Base-by-base conservation (phyloP, 1,140 invertebrate species). In the Procambarus clarkii region DNA sequence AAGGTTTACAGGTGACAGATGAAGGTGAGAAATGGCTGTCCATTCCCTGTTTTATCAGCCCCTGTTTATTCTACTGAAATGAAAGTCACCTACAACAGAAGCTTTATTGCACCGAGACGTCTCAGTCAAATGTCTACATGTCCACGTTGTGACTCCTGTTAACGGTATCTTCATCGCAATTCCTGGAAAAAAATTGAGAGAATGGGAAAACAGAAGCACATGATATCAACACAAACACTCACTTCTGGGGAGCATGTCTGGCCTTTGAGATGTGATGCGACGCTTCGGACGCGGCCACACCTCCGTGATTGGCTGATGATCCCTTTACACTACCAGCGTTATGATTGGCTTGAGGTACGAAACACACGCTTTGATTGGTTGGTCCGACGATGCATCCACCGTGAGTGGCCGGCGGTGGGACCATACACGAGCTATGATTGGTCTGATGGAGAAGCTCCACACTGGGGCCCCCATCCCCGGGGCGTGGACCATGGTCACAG, bases 401-500 rank as follows among this genome's bases (percentile, higher is more conserved):
- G 46, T 78, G 50, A 60, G 24, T 11, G 48, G 18, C 50, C 1
- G 84, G n/a, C 58, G 34, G 64, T 7, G 84, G 84, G 34, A 4
- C 76, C 50, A 87, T 71, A 64, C 85, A 87, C 50, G 85, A 77
- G 45, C 85, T 87, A 44, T 86, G 84, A 76, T 86, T 86, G 8
- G 64, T 77, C 71, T 86, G 64, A 48, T 86, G 74, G n/a, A 86
- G 50, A n/a, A 77, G 24, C 8, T 86, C 84, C 71, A 86, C 48
- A 46, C 9, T 78, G 7, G 76, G 54, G 50, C 74, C 74, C n/a
- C 85, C 77, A 2, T 87, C 85, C n/a, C 74, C 85, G 7, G 71
- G 69, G 11, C 71, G 34, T 46, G 46, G n/a, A 4, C 81, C 48
- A 46, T 86, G 83, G 45, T 86, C 83, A 44, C 76, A 44, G 3